Percentiles rank a stretch among this genome's conserved stretches.
phyloP scores from a whole-genome alignment of 2,797 vertebrate species.

The Chromis chromis region DNA sequence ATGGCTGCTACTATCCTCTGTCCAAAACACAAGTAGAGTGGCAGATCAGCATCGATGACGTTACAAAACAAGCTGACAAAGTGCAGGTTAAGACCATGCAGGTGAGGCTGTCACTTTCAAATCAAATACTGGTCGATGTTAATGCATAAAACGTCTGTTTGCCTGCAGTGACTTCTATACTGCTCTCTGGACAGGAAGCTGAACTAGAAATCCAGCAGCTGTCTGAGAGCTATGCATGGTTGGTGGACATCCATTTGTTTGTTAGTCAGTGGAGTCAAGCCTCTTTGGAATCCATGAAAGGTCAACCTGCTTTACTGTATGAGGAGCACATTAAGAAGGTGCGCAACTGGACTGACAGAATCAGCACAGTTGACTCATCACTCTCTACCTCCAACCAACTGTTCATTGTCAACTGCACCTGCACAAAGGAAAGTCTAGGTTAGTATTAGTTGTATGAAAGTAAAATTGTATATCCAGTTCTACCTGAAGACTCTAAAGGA shows the following conservation, averaged over 20 bases:
- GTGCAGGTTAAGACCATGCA: conserved; percentile 71
- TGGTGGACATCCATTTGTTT: conserved; percentile 78
- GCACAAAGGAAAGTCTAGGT: conserved; percentile 80
- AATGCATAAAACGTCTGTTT: no score
- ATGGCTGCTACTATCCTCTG: conserved; percentile 75
- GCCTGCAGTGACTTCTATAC: not conserved
- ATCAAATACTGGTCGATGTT: not conserved
- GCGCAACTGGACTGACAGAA: conserved; percentile 74
- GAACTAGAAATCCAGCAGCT: conserved; percentile 79
- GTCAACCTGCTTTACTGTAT: conserved; percentile 73
- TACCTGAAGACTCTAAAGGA: not conserved
- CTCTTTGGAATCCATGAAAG: conserved; percentile 77
- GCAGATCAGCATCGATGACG: conserved; percentile 74
- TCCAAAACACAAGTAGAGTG: conserved; percentile 77
- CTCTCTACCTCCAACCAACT: conserved; percentile 80
- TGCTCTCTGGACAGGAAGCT: conserved; percentile 76
- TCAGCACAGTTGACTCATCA: conserved; percentile 62
- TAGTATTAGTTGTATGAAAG: conserved; percentile 9
- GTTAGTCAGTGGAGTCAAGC: conserved; percentile 75
- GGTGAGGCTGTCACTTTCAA: conserved; percentile 66
- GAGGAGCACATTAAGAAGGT: conserved; percentile 75
- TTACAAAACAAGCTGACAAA: conserved; percentile 66
- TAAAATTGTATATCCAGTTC: not conserved
- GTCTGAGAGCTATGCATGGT: conserved; percentile 79
- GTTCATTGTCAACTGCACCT: conserved; percentile 78